These are phyloP conservation scores for Globicephala melas DNA, from an alignment of 2,113 vertebrate species.

Conservation along the genomic window DNA sequence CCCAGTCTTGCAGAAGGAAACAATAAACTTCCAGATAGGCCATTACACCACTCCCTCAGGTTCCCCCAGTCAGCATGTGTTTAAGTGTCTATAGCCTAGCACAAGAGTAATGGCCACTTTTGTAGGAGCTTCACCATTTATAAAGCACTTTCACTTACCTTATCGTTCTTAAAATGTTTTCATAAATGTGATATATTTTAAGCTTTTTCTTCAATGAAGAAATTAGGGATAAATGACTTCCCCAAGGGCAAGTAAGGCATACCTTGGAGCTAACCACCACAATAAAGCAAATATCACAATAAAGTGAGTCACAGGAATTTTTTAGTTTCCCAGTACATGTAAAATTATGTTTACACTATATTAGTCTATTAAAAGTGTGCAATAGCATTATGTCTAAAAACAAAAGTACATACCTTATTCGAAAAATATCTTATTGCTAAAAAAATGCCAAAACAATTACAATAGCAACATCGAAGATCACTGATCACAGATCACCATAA, in stretches of 20 bases:
- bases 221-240: not conserved
- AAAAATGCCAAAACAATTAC: not conserved
- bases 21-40: conserved; percentile 45
- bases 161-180: conserved; percentile 25
- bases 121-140: not conserved
- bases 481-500: not conserved
- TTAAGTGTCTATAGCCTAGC: conserved; percentile 20
- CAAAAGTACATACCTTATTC: not conserved
- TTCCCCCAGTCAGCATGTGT: not conserved
- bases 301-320: not conserved
- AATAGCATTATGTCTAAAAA: not conserved
- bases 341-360: not conserved
- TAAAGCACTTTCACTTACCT: conserved; percentile 35
- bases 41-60: not conserved
- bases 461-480: not conserved
- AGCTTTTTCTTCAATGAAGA: conserved; percentile 10
- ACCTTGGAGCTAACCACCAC: not conserved
- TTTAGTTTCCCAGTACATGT: not conserved
- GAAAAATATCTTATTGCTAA: not conserved
- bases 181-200: not conserved
- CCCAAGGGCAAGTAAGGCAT: not conserved
- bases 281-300: not conserved
- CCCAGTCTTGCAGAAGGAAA: conserved; percentile 59
- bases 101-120: not conserved
- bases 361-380: not conserved